Base-by-base conservation (phyloP, 2,113 vertebrate species). In the Sander lucioperca region DNA sequence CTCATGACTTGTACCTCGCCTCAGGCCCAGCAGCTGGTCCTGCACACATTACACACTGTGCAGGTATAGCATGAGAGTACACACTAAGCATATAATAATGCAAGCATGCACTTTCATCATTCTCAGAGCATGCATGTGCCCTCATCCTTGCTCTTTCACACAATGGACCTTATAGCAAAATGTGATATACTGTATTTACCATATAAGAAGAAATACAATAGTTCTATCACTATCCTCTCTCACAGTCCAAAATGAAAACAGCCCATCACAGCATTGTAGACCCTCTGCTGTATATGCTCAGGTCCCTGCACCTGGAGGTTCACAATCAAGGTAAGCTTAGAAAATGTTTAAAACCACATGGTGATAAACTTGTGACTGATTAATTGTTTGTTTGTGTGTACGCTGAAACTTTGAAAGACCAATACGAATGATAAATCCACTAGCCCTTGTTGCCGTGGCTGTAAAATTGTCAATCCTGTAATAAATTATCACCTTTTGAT, bases 291-390 rank as follows among this genome's bases (percentile, higher is more conserved):
- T 80, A 77, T 0, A 15, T 86, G 19, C 95, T 97, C 39, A 74
- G 82, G 30, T 96, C 96, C 0, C 73, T 89, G 67, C 94, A 96
- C 69, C 80, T 90, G 62, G 95, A 96, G 54, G 94, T 96, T 15
- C 96, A 96, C 73, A 68, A 94, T 14, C 94, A 96, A 96, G 96
- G 97, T 96, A 93, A 80, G 13, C 36, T 27, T n/a, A 27, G 5
- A 36, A 48, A 3, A 36, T 33, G 4, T 33, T 16, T 16, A 23
- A 63, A 27, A 13, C 1, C 3, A 19, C 12, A 45, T 25, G 15
- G 2, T 33, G n/a, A 6, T 48, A 30, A 61, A 43, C 15, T 2
- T 54, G 4, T 56, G 43, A 16, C 45, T 27, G 8, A 50, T 7
- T 9, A 7, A 19, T 39, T 23, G 12, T 43, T n/a, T n/a, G n/a